phyloP scores from a whole-genome alignment of 2,113 vertebrate genomes.

The Dicaeum eximium region DNA sequence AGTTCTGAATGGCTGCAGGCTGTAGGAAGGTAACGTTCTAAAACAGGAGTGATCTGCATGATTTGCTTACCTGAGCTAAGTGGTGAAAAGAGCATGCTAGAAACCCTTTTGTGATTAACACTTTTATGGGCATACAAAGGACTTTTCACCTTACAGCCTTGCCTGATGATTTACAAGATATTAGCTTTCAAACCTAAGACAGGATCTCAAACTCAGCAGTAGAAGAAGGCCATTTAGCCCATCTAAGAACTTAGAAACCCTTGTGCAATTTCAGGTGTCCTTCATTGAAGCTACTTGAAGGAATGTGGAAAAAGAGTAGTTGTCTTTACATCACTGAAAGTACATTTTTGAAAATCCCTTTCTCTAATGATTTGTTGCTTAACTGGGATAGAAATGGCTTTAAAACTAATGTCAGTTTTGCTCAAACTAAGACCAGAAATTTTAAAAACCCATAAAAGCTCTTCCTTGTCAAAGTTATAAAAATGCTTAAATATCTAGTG shows the following conservation, averaged over 20 bases:
- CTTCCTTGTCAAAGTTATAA: neutral
- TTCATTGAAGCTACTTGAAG: neutral
- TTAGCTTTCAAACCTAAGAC: neutral
- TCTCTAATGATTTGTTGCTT: neutral
- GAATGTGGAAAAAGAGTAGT: neutral
- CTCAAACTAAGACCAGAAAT: neutral
- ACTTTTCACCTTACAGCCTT: neutral
- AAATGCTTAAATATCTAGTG: neutral
- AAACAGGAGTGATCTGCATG: neutral
- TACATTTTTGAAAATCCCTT: neutral
- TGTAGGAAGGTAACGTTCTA: neutral
- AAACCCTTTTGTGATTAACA: neutral
- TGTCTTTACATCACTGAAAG: neutral
- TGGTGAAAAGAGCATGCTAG: neutral
- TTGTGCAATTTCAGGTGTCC: neutral
- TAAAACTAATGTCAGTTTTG: neutral
- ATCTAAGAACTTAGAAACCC: neutral
- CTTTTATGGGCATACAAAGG: fast-evolving
- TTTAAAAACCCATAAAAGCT: neutral
- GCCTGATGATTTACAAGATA: neutral
- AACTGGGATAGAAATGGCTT: neutral
- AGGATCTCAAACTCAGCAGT: neutral
- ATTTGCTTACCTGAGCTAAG: neutral
- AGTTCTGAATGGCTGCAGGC: neutral
- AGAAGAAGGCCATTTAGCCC: neutral